These are phyloP conservation scores for Probosciger aterrimus DNA, from an alignment of 2,113 vertebrate genomes.

Conservation along the genomic window DNA sequence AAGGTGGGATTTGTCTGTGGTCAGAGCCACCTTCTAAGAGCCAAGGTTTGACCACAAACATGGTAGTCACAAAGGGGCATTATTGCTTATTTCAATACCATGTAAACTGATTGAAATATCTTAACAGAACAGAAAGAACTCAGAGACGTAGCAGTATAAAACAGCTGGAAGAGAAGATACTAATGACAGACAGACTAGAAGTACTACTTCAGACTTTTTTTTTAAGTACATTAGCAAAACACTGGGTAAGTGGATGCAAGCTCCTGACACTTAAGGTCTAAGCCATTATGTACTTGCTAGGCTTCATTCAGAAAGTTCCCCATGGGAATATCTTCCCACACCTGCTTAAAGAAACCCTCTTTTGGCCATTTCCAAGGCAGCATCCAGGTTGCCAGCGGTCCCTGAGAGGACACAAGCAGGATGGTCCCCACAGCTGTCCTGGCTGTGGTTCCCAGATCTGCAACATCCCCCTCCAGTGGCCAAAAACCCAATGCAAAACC, in stretches of 20 bases:
- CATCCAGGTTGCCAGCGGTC: too few relatives aligned
- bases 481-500: not conserved
- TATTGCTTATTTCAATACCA: not conserved
- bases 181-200: not conserved
- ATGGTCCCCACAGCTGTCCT: accelerated
- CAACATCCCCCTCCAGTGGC: accelerated
- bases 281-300: not conserved
- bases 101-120: not conserved
- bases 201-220: not conserved
- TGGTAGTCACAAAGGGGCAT: not conserved
- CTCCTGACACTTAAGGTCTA: not conserved
- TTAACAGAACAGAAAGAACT: not conserved
- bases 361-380: not conserved
- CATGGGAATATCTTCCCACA: not conserved
- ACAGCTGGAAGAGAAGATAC: not conserved
- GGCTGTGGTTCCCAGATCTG: not conserved
- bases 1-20: not conserved
- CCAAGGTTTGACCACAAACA: not conserved
- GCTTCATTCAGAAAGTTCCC: not conserved
- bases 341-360: not conserved
- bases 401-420: not conserved
- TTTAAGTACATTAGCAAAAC: not conserved
- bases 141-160: not conserved
- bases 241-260: not conserved
- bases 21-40: not conserved